Evolutionary conservation across 2,888 invertebrate species (phyloP).

Genomic region (Dynastes tityus): DNA sequence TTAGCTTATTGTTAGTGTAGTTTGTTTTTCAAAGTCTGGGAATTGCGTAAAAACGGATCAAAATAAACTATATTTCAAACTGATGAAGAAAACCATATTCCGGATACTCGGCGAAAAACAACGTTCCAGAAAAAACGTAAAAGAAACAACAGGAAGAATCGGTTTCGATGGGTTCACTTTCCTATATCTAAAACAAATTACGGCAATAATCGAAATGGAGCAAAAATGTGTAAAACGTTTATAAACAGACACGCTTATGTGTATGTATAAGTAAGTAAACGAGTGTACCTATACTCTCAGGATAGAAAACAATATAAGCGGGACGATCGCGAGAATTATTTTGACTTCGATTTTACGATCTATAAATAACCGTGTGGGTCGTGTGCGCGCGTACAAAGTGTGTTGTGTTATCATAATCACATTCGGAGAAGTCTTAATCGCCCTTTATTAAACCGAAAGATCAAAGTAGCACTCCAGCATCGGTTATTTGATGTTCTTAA

Average conservation of each 20-base stretch:
- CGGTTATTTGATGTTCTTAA: constrained; percentile 44
- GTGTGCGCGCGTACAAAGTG: constrained; percentile 31
- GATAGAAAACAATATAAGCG: constrained; percentile 24
- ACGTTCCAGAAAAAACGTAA: too few relatives aligned
- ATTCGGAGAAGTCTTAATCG: constrained; percentile 44
- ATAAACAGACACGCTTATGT: constrained; percentile 22
- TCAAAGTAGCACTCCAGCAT: constrained; percentile 45
- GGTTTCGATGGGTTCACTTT: neutral
- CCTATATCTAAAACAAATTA: neutral
- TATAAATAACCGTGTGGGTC: constrained; percentile 34
- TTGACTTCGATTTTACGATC: constrained; percentile 38
- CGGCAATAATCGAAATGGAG: constrained; percentile 9
- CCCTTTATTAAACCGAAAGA: constrained; percentile 44
- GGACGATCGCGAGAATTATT: constrained; percentile 28
- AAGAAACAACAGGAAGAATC: too few relatives aligned
- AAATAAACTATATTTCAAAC: too few relatives aligned
- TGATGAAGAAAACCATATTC: too few relatives aligned
- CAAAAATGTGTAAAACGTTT: constrained; percentile 26
- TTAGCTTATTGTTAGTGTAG: too few relatives aligned
- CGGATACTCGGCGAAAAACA: too few relatives aligned
- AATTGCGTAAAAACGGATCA: too few relatives aligned
- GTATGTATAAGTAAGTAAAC: neutral
- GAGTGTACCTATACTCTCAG: neutral
- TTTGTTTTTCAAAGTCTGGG: too few relatives aligned
- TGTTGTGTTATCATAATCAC: constrained; percentile 44